Evolutionary conservation across 2,888 invertebrate species (phyloP).

Genomic region (Parthenolecanium corni): DNA sequence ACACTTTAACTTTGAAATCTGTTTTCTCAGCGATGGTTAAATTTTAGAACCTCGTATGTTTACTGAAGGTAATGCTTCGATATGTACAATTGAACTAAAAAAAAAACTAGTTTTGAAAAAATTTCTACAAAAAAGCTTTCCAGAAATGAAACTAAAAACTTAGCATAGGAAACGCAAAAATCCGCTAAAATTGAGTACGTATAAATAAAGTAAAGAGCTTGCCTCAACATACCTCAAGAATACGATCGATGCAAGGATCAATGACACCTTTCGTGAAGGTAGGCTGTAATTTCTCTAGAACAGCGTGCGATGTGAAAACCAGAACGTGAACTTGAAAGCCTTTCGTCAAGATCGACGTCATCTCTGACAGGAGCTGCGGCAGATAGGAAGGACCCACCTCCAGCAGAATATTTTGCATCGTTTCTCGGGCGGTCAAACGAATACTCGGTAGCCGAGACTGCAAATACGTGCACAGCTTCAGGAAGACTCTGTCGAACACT

Average conservation of each 20-base stretch:
- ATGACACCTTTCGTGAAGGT: slow-evolving; percentile 64
- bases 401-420: slow-evolving; percentile 80
- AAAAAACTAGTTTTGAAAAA: not conserved
- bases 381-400: slow-evolving; percentile 75
- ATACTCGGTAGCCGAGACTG: slow-evolving; percentile 81
- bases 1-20: too few relatives aligned
- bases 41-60: too few relatives aligned
- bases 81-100: not conserved
- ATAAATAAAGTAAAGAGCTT: not conserved
- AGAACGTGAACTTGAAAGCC: slow-evolving; percentile 93
- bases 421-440: slow-evolving; percentile 70
- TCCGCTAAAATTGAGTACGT: not conserved
- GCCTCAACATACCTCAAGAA: slow-evolving; percentile 57
- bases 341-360: slow-evolving; percentile 64
- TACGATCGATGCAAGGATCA: slow-evolving; percentile 61
- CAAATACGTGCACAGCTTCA: slow-evolving; percentile 80
- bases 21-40: too few relatives aligned
- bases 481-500: slow-evolving; percentile 52
- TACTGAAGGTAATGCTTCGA: not conserved
- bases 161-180: not conserved
- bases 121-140: too few relatives aligned
- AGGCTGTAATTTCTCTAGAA: slow-evolving; percentile 59
- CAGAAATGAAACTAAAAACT: not conserved
- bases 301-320: slow-evolving; percentile 73
- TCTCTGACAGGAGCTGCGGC: slow-evolving; percentile 62